These are phyloP conservation scores for Cacoxenus indagator DNA, from an alignment of 2,888 invertebrate species.

Conservation along the genomic window DNA sequence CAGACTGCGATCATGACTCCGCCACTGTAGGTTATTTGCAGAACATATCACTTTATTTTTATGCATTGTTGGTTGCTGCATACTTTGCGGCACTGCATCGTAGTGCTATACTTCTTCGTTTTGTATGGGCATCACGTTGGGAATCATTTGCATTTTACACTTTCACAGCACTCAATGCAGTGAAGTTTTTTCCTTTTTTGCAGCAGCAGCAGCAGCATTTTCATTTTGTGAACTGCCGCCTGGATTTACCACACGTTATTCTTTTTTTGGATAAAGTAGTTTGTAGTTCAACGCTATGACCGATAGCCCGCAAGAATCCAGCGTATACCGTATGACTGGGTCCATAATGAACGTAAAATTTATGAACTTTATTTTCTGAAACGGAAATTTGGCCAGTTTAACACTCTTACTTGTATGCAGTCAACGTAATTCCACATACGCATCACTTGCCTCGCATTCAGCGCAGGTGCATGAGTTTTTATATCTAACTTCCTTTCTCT, in stretches of 20 bases:
- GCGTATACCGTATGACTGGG: too few relatives aligned
- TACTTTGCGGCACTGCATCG: neutral
- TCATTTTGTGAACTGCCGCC: too few relatives aligned
- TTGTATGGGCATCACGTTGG: neutral
- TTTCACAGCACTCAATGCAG: neutral
- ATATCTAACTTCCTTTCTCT: too few relatives aligned
- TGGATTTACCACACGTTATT: too few relatives aligned
- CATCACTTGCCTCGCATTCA: neutral
- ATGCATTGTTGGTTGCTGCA: neutral
- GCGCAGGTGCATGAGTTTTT: neutral
- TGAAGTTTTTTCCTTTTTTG: too few relatives aligned
- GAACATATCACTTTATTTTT: neutral
- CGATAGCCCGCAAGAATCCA: too few relatives aligned
- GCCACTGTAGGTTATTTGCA: neutral
- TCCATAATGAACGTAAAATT: neutral
- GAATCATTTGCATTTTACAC: neutral
- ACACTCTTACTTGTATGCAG: slow-evolving; percentile 1
- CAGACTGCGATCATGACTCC: too few relatives aligned
- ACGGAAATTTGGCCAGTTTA: slow-evolving; percentile 12
- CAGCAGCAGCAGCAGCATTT: too few relatives aligned
- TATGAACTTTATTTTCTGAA: slow-evolving; percentile 12
- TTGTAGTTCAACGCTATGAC: too few relatives aligned
- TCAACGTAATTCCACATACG: neutral
- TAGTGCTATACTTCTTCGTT: neutral
- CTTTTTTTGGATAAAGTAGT: too few relatives aligned